These are phyloP conservation scores for Rhogogaster chlorosoma DNA, from an alignment of 2,888 invertebrate species.

Conservation along the genomic window DNA sequence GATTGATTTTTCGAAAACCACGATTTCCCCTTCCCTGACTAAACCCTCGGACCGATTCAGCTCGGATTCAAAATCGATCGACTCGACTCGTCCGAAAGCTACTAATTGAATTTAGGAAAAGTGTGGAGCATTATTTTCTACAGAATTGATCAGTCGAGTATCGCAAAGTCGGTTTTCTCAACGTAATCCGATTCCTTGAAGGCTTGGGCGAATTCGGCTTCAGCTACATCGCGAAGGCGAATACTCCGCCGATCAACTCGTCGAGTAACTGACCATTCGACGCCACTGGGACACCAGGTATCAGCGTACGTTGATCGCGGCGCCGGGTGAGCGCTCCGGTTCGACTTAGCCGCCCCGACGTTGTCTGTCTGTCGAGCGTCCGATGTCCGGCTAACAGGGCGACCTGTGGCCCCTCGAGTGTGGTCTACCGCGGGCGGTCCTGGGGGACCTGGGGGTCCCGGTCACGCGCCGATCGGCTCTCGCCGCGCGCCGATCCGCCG, in stretches of 20 bases:
- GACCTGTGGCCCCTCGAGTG: slow-evolving; percentile 76
- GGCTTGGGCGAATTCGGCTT: neutral
- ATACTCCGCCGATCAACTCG: neutral
- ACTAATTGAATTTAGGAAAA: neutral
- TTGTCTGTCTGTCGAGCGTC: slow-evolving; percentile 56
- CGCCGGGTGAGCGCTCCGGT: slow-evolving; percentile 45
- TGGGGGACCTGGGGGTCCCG: slow-evolving; percentile 75
- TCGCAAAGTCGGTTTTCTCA: neutral
- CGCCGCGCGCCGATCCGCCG: slow-evolving; percentile 70
- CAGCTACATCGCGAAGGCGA: neutral
- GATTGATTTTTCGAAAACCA: neutral
- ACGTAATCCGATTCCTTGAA: neutral
- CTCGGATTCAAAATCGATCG: neutral
- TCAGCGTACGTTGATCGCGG: slow-evolving; percentile 47
- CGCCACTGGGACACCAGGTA: slow-evolving; percentile 42
- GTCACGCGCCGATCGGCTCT: slow-evolving; percentile 64
- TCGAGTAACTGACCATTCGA: neutral
- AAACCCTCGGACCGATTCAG: neutral
- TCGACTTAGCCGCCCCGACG: slow-evolving; percentile 37
- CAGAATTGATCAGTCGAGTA: neutral
- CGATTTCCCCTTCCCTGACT: neutral
- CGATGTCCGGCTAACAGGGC: slow-evolving; percentile 74
- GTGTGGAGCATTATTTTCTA: neutral
- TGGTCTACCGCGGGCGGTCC: slow-evolving; percentile 76
- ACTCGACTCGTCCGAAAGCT: neutral